Evolutionary conservation across 1,140 invertebrate genomes (phyloP), one percentile per base, ranked within the genome.

Genomic region (Eueides isabella): DNA sequence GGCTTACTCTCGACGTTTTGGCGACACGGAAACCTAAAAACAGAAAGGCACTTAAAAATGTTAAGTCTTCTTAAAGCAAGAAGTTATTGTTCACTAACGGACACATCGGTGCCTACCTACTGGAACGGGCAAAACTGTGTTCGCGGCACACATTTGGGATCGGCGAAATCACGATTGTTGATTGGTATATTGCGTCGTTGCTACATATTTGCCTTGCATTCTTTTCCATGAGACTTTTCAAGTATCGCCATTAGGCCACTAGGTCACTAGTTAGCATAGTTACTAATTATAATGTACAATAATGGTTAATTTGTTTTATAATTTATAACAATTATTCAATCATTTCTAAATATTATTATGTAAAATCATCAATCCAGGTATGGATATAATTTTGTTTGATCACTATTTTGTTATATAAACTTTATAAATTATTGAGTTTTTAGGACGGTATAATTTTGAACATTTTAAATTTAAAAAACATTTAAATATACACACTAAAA

Each of bases 21-120:
- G 84, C 85, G 88, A 82, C 88, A 92, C 85, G 81, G 74, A 88
- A 90, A 90, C 87, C 87, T 80, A 86, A 89, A 90, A 92, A 74
- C 81, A 71, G 82, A 83, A 82, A 83, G 77, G 76, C 83, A 82
- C 79, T 82, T 80, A 77, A 80, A 67, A 73, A 82, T 77, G 67
- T 79, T 78, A 77, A 79, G 71, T 80, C 80, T 81, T 86, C 84
- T 81, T 83, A 84, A 78, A 78, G 78, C 79, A 80, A 48, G 67
- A 69, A 69, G 67, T 74, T 64, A 74, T 68, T 69, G 72, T 61
- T 74, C 61, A 44, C 38, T 69, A 74, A 74, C 72, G 67, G 61
- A 55, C 38, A 69, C 72, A 61, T 80, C 79, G 70, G 74, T 84
- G 76, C 78, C 77, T 78, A 79, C 74, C 79, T 84, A 85, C 80